Base-by-base conservation (phyloP, 92 coral and sea anemone species). In the Palythoa grandis region DNA sequence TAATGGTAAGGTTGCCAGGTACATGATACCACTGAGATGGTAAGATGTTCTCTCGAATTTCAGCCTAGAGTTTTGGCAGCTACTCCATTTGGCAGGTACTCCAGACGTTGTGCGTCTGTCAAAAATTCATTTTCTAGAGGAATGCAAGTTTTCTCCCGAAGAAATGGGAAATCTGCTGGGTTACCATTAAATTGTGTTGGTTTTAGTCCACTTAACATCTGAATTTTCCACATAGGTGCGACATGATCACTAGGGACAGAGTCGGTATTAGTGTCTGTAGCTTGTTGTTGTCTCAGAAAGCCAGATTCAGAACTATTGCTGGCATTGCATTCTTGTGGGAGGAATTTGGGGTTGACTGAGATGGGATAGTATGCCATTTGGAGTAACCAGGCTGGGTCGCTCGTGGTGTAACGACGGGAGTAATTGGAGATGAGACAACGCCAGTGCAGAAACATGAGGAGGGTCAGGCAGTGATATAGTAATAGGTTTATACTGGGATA, bases 91-190 rank as follows among this genome's bases (percentile, higher is more conserved):
- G 90, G 90, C 3, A 91, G 90, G 54, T 91, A 91, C 50, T 88
- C 89, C 74, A 91, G 87, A 15, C 90, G 84, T 79, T 91, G 86
- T 5, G 94, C 80, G 54, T 91, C 94, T 6, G 94, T 77, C 19
- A 91, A 88, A 56, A 83, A 86, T 29, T 88, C 89, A 24, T 82
- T 39, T 78, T 91, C 93, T 12, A 91, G 84, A 54, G 88, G 94
- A n/a, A 74, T 74, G 10, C 84, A 71, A 39, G 80, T 39, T 70
- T 91, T 89, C 1, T 88, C 83, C 16, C 84, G 87, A 52, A 91
- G 75, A 79, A 84, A 88, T 22, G 93, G 93, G 25, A 91, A 91
- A 13, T 91, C 89, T 11, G 79, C 76, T 58, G 89, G 89, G 14
- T 84, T 91, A 8, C 93, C 89, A 86, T 84, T 84, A 20, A 88